A percentile compares a stretch with the other conserved stretches of the same genome.
phyloP scores from a whole-genome alignment of 2,113 vertebrate genomes.

The zebrafish (Danio rerio) region GRCz12tu NC_133181.1:45662001-45662500 shows the following conservation, averaged over 20 bases:
- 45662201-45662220: conserved; percentile 25
- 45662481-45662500: no score
- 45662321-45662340: background rate
- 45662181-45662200: conserved; percentile 43
- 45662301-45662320: background rate
- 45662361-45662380: no score
- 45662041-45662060: conserved; percentile 52
- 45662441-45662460: no score
- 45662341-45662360: no score
- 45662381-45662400: no score
- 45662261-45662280: background rate
- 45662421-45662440: no score
- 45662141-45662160: conserved; percentile 55
- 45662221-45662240: conserved; percentile 10
- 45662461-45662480: no score
- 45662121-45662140: conserved; percentile 56
- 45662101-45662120: conserved; percentile 61
- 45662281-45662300: background rate
- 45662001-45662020: conserved; percentile 47
- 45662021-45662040: conserved; percentile 55
- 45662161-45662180: conserved; percentile 55
- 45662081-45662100: conserved; percentile 65
- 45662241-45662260: conserved; percentile 3
- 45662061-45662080: conserved; percentile 67
- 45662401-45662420: no score